phyloP scores from a whole-genome alignment of 2,797 vertebrate genomes.

The Neopelma chrysocephalum region DNA sequence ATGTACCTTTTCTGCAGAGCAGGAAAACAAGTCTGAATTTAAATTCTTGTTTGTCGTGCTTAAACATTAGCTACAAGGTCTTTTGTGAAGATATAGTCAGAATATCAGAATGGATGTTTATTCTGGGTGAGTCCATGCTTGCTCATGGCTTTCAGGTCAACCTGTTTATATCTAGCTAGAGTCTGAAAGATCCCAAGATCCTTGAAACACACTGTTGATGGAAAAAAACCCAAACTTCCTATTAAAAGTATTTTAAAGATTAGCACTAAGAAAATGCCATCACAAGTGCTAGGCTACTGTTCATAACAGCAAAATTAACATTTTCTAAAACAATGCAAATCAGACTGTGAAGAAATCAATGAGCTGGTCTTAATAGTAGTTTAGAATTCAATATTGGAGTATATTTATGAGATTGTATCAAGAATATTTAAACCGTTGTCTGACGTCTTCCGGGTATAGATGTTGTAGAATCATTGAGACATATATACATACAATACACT shows the following conservation, averaged over 20 bases:
- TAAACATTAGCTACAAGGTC: not conserved
- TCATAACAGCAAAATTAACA: not conserved
- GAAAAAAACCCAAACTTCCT: not conserved
- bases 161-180: not conserved
- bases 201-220: not conserved
- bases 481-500: not conserved
- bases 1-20: not conserved
- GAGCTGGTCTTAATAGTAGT: not conserved
- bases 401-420: not conserved
- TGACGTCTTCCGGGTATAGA: not conserved
- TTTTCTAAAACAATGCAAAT: not conserved
- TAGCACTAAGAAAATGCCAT: not conserved
- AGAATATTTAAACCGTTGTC: not conserved
- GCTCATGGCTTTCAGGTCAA: not conserved
- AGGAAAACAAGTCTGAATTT: not conserved
- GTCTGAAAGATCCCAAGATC: not conserved
- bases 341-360: not conserved
- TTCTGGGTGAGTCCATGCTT: not conserved
- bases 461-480: not conserved
- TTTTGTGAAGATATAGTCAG: not conserved
- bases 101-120: not conserved
- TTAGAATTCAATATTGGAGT: not conserved
- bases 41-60: not conserved
- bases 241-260: not conserved
- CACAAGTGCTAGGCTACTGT: not conserved